Conservation (phyloP, 37 sponge, comb jelly and placozoan genomes). For the Mnemiopsis leidyi region DNA sequence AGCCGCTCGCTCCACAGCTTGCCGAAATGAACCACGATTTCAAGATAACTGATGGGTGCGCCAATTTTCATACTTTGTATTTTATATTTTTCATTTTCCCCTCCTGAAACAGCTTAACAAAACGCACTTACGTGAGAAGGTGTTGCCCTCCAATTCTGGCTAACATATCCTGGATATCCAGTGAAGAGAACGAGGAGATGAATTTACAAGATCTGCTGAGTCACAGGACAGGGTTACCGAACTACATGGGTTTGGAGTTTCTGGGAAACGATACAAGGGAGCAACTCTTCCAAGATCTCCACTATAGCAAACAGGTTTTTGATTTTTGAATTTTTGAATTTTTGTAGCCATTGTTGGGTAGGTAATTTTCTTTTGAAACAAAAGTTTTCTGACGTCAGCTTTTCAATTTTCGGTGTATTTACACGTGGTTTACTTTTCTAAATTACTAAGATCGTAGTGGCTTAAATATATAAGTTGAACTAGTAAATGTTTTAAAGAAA, state of each 20-base stretch:
- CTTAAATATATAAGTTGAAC: too few species aligned
- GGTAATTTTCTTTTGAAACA: too few species aligned
- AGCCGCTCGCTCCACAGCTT: constrained; percentile 17
- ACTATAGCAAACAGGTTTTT: background rate
- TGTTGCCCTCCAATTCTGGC: too few species aligned
- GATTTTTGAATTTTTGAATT: too few species aligned
- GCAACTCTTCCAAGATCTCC: background rate
- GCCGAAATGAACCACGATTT: background rate
- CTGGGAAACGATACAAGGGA: background rate
- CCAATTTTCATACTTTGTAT: background rate
- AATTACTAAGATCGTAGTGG: too few species aligned
- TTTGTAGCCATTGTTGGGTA: too few species aligned
- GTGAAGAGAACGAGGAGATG: constrained; percentile 16
- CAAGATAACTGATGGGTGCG: background rate
- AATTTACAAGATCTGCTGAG: background rate
- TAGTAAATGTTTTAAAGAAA: too few species aligned
- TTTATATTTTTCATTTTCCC: background rate
- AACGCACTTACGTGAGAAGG: too few species aligned
- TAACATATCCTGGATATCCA: too few species aligned
- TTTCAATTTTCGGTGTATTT: too few species aligned
- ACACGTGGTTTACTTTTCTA: too few species aligned
- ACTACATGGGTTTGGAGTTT: background rate
- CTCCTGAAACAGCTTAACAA: background rate
- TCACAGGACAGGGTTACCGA: background rate
- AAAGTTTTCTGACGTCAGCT: too few species aligned